These are phyloP conservation scores for Ibidorhyncha struthersii DNA, from an alignment of 2,113 vertebrate genomes.

Conservation along the genomic window DNA sequence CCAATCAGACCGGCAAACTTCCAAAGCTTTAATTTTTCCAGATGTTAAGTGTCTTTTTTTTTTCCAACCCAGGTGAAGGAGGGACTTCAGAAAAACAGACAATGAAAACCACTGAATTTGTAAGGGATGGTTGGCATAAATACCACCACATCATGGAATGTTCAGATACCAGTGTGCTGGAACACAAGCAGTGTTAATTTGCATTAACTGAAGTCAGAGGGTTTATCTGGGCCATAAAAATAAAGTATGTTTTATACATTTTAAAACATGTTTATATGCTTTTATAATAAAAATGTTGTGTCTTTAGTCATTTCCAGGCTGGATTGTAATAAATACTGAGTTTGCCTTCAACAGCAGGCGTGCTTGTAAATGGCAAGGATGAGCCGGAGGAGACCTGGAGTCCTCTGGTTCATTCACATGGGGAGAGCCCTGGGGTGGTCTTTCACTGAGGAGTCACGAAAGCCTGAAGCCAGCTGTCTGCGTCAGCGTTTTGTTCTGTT, in stretches of 20 bases:
- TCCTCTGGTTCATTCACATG: not conserved
- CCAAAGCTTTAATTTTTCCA: conserved; percentile 58
- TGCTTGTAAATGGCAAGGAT: not conserved
- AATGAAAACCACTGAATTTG: not conserved
- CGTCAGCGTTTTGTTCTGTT: not conserved
- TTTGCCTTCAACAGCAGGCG: not conserved
- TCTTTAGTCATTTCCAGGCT: not conserved
- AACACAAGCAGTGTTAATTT: not conserved
- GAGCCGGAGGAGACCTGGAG: not conserved
- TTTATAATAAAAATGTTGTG: not conserved
- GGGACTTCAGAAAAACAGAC: not conserved
- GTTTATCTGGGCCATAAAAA: conserved; percentile 3
- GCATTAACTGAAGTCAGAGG: not conserved
- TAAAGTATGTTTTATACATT: not conserved
- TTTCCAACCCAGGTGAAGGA: conserved; percentile 22
- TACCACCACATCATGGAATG: not conserved
- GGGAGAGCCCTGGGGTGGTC: not conserved
- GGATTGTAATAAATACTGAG: not conserved
- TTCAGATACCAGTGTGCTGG: not conserved
- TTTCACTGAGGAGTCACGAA: not conserved
- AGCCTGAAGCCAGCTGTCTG: not conserved
- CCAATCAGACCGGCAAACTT: conserved; percentile 26
- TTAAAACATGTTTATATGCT: not conserved
- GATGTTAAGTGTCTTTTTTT: conserved; percentile 5
- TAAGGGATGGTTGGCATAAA: not conserved